A percentile compares a stretch with the other conserved stretches of the same genome.
These are phyloP conservation scores for Oryzias melastigma DNA, from an alignment of 2,113 vertebrate species.

Conservation along the genomic window DNA sequence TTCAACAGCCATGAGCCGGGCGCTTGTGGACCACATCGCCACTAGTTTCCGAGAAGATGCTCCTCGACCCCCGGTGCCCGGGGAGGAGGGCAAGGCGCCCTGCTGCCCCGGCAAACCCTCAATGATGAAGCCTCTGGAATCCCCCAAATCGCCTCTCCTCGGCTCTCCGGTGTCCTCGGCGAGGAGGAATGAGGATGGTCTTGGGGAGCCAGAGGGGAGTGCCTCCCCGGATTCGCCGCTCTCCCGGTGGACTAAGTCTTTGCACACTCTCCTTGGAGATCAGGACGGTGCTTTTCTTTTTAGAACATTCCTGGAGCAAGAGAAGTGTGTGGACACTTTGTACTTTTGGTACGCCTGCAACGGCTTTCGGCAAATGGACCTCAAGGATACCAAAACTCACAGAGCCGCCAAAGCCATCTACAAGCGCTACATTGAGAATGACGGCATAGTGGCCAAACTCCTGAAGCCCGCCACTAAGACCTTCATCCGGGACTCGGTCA, in stretches of 20 bases:
- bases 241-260: conserved; percentile 93
- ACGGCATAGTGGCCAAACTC: conserved; percentile 91
- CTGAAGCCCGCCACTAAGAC: conserved; percentile 94
- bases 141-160: conserved; percentile 67
- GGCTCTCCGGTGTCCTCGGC: conserved; percentile 78
- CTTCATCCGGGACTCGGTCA: conserved; percentile 92
- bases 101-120: conserved; percentile 77
- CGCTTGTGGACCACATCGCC: conserved; percentile 85
- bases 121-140: conserved; percentile 79
- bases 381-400: conserved; percentile 94
- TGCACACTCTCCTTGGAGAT: conserved; percentile 93
- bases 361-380: conserved; percentile 97
- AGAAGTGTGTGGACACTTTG: conserved; percentile 92
- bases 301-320: conserved; percentile 92
- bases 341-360: conserved; percentile 99
- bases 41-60: conserved; percentile 98
- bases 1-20: conserved; percentile 88
- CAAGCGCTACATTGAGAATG: conserved; percentile 97
- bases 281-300: conserved; percentile 96
- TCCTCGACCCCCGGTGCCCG: conserved; percentile 93
- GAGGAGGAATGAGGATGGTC: conserved; percentile 90
- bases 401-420: conserved; percentile 97
- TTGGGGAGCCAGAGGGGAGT: conserved; percentile 95
- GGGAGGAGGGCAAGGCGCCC: conserved; percentile 92
- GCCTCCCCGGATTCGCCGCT: conserved; percentile 93